Percentiles rank a stretch among this genome's conserved stretches.
These are phyloP conservation scores for Cnemophilus loriae DNA, from an alignment of 2,113 vertebrate species.

Conservation along the genomic window DNA sequence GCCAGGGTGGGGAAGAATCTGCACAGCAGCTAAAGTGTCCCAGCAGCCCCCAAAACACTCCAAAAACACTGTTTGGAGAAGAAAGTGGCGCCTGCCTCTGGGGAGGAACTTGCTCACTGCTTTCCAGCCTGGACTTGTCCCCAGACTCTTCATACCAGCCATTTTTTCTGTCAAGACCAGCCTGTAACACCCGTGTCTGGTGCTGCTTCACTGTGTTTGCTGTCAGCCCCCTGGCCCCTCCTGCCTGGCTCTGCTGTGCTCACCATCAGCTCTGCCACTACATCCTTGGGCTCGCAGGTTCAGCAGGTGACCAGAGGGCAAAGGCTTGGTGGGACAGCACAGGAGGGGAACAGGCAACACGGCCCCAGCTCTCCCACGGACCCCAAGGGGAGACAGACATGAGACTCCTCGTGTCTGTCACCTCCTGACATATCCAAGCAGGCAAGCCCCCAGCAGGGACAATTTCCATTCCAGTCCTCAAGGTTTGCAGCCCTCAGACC, in stretches of 20 bases:
- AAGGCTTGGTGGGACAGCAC: not conserved
- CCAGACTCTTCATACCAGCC: slow-evolving; percentile 40
- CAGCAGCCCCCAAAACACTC: not conserved
- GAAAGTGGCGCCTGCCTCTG: accelerated
- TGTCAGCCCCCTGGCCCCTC: accelerated
- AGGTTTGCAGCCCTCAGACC: not conserved
- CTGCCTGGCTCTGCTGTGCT: not conserved
- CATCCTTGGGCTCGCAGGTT: accelerated
- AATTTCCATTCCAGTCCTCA: accelerated
- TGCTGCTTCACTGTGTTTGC: accelerated
- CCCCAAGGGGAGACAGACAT: not conserved
- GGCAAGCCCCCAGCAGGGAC: not conserved
- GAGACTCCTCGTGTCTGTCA: not conserved
- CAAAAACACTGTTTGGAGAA: accelerated
- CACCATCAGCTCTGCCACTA: not conserved
- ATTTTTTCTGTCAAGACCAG: slow-evolving; percentile 21
- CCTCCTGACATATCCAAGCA: not conserved
- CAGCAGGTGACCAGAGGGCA: accelerated
- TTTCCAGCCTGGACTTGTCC: slow-evolving; percentile 54
- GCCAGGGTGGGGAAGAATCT: accelerated
- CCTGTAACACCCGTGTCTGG: not conserved
- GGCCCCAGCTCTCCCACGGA: not conserved
- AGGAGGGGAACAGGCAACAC: not conserved
- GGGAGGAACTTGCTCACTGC: not conserved
- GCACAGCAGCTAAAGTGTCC: not conserved